These are phyloP conservation scores for Poecilobothrus nobilitatus DNA, from an alignment of 2,888 invertebrate genomes.

Conservation along the genomic window DNA sequence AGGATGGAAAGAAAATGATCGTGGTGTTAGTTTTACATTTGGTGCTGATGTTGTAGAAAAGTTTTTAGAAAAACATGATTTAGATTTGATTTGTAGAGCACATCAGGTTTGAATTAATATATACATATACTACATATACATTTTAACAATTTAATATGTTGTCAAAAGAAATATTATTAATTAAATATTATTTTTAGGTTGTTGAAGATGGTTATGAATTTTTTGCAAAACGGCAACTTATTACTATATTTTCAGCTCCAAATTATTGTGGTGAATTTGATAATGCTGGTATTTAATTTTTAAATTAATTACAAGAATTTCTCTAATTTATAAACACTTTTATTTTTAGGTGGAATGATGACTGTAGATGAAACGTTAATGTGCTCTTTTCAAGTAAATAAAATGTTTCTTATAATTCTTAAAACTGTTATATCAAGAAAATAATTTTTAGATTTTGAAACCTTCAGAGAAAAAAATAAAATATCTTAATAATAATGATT, in stretches of 20 bases:
- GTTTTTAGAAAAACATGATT: slow-evolving; percentile 76
- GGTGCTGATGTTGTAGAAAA: slow-evolving; percentile 71
- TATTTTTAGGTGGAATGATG: slow-evolving; percentile 5
- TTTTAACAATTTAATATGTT: no score
- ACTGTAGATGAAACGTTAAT: neutral
- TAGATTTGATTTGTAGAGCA: slow-evolving; percentile 96
- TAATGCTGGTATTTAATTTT: slow-evolving; percentile 51
- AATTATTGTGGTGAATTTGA: slow-evolving; percentile 77
- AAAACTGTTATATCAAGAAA: no score
- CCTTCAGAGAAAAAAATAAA: neutral
- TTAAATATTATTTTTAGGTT: slow-evolving; percentile 57
- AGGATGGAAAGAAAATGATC: slow-evolving; percentile 98
- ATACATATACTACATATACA: no score
- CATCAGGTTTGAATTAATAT: slow-evolving; percentile 98
- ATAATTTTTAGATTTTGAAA: neutral
- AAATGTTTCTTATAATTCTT: neutral
- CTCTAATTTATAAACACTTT: no score
- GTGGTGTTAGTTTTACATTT: slow-evolving; percentile 96
- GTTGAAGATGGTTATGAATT: slow-evolving; percentile 97
- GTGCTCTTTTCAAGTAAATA: neutral
- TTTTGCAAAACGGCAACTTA: slow-evolving; percentile 90
- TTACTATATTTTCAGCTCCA: slow-evolving; percentile 78
- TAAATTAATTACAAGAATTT: neutral
- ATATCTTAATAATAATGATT: neutral
- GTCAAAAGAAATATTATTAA: neutral